Conservation (phyloP, 2,113 vertebrate species). For the Lasiurus cinereus region DNA sequence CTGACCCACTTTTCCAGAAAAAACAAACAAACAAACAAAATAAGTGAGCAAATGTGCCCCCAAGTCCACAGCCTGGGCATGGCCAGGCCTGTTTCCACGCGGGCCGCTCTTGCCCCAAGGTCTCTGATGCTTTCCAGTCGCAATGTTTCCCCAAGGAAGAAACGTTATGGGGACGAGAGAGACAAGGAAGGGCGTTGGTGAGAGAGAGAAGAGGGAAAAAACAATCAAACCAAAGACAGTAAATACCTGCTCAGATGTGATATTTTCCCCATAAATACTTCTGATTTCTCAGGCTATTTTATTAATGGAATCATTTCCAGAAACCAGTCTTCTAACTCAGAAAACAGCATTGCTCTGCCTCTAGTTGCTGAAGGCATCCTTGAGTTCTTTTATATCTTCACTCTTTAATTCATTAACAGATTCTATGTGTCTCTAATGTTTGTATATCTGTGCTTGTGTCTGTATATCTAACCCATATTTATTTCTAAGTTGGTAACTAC, state of each 20-base stretch:
- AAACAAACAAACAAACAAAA: no score
- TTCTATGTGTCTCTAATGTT: background rate
- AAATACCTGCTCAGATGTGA: background rate
- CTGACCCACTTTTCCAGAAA: background rate
- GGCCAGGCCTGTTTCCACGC: background rate
- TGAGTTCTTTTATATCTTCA: background rate
- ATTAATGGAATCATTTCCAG: background rate
- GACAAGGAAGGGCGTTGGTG: background rate
- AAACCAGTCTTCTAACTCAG: background rate
- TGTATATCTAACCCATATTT: background rate
- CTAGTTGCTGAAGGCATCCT: background rate
- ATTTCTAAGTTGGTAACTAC: background rate
- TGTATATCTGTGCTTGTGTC: background rate
- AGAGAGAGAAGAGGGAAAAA: background rate
- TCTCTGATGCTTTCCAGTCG: background rate
- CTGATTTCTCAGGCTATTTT: background rate
- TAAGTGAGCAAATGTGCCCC: background rate
- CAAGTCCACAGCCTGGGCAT: background rate
- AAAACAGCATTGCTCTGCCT: background rate
- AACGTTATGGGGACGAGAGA: background rate
- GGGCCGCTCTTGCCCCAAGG: background rate
- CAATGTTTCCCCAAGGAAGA: background rate
- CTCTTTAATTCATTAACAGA: background rate
- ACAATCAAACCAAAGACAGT: background rate
- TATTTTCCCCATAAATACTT: constrained; percentile 61